phyloP scores from a whole-genome alignment of 2,113 vertebrate genomes.

The Channa maculata region DNA sequence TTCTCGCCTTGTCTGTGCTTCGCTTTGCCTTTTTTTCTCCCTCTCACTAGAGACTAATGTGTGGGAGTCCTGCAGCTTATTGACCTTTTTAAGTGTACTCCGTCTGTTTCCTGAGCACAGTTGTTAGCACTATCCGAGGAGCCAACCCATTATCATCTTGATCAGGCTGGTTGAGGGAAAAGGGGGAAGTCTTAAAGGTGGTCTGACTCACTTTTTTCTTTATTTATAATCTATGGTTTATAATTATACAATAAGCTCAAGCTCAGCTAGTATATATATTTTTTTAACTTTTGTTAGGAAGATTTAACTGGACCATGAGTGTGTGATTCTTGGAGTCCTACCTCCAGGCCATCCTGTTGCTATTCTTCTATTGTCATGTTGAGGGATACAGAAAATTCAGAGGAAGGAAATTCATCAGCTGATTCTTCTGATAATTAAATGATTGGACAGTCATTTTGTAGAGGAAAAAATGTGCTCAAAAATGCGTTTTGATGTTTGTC shows the following conservation, averaged over 20 bases:
- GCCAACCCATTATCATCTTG: constrained; percentile 37
- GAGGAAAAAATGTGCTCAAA: too few species aligned
- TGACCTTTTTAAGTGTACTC: constrained; percentile 65
- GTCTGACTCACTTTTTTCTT: not conserved
- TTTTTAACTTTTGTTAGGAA: too few species aligned
- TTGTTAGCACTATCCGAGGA: constrained; percentile 37
- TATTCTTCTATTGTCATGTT: too few species aligned
- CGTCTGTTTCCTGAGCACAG: constrained; percentile 32
- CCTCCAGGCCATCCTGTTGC: too few species aligned
- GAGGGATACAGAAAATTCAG: too few species aligned
- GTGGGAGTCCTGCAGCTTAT: constrained; percentile 51
- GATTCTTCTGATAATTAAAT: too few species aligned
- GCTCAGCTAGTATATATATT: too few species aligned
- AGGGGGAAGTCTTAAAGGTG: not conserved
- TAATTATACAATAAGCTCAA: not conserved
- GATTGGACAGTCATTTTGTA: too few species aligned
- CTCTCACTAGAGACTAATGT: constrained; percentile 17
- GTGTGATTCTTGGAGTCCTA: too few species aligned
- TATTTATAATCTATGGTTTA: not conserved
- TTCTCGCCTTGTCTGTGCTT: not conserved
- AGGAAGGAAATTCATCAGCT: too few species aligned
- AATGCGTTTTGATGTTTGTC: too few species aligned
- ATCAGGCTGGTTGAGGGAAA: constrained; percentile 37
- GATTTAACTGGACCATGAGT: too few species aligned
- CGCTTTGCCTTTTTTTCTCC: not conserved